A percentile compares a stretch with the other conserved stretches of the same genome.
Conservation (phyloP, 2,888 invertebrate genomes). For the Euclidia mi region DNA sequence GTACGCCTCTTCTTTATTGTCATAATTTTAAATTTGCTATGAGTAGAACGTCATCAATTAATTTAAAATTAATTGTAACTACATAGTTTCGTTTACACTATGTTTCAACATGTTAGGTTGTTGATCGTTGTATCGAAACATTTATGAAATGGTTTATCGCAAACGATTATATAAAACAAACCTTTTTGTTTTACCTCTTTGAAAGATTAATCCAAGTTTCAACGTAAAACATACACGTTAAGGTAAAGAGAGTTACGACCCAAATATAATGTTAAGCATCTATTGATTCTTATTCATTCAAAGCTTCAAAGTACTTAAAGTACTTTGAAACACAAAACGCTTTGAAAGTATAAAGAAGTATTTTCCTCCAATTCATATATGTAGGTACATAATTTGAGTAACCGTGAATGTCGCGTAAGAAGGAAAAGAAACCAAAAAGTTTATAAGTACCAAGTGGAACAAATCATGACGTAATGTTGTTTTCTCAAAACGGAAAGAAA, state of each 20-base stretch:
- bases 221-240: neutral
- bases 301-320: neutral
- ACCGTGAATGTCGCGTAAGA: conserved; percentile 12
- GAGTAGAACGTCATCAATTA: no score
- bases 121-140: no score
- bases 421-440: conserved; percentile 31
- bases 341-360: conserved; percentile 1
- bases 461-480: conserved; percentile 60
- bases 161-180: no score
- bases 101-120: no score
- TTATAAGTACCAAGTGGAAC: conserved; percentile 51
- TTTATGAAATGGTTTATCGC: no score
- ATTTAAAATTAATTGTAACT: no score
- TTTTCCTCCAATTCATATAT: conserved; percentile 15
- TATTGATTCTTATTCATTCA: conserved; percentile 3
- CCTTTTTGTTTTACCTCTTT: no score
- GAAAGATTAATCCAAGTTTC: neutral
- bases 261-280: neutral
- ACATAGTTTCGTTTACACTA: no score
- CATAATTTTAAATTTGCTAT: no score
- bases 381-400: conserved; percentile 27
- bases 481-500: conserved; percentile 62
- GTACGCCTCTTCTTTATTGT: no score
- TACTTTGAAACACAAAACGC: conserved; percentile 2
- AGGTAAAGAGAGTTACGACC: neutral